phyloP scores from a whole-genome alignment of 2,888 invertebrate genomes.

The Drosophila meridiana region DNA sequence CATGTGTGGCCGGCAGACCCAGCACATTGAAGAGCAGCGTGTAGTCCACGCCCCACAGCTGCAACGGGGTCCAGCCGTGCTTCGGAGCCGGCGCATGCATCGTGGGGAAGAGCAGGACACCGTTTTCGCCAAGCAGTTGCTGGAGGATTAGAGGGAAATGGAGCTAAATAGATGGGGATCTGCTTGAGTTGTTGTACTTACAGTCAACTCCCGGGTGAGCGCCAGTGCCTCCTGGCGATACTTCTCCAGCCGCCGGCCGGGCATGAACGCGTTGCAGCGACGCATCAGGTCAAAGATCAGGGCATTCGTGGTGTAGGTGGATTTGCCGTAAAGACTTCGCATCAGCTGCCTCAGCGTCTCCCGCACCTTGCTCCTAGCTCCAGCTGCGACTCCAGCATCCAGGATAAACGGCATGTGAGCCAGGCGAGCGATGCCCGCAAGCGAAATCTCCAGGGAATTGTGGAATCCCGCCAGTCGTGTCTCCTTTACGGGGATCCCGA shows the following conservation, averaged over 20 bases:
- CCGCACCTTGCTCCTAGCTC: background rate
- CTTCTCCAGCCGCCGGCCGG: conserved; percentile 38
- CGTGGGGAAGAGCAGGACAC: conserved; percentile 91
- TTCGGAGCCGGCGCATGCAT: conserved; percentile 89
- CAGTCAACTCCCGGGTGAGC: conserved; percentile 61
- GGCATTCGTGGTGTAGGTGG: conserved; percentile 71
- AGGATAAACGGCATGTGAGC: conserved; percentile 56
- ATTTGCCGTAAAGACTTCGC: conserved; percentile 57
- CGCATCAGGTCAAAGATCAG: conserved; percentile 76
- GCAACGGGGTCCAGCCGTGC: conserved; percentile 86
- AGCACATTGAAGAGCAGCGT: conserved; percentile 86
- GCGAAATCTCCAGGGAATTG: conserved; percentile 70
- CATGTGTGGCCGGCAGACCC: conserved; percentile 91
- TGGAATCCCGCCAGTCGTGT: conserved; percentile 51
- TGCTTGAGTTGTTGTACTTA: conserved; percentile 24
- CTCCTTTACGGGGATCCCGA: conserved; percentile 53
- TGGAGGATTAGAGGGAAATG: conserved; percentile 31
- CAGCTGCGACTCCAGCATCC: background rate
- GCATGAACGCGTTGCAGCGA: conserved; percentile 72
- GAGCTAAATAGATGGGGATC: background rate
- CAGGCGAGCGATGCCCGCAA: conserved; percentile 59
- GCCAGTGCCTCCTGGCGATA: conserved; percentile 57
- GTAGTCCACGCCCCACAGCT: conserved; percentile 76
- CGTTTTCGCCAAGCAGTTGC: conserved; percentile 88
- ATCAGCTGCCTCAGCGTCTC: conserved; percentile 49